Conservation (phyloP, 2,888 invertebrate species). For the Sphaerophoria rueppellii region DNA sequence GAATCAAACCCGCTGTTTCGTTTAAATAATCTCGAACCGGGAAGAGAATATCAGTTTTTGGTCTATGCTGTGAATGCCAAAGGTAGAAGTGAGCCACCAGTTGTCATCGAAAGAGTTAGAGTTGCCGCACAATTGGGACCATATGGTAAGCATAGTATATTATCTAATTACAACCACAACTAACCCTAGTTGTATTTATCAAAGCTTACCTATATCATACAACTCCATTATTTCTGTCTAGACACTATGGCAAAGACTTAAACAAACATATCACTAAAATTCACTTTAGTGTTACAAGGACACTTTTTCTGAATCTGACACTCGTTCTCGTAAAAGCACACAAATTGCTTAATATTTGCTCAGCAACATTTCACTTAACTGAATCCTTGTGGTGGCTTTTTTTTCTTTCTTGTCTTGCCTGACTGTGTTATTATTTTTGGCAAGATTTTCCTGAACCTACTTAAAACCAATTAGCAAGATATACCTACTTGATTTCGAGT, state of each 20-base stretch:
- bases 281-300: conserved; percentile 40
- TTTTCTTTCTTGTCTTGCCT: conserved; percentile 4
- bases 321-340: conserved; percentile 7
- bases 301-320: conserved; percentile 2
- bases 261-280: background rate
- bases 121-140: conserved; percentile 82
- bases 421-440: background rate
- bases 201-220: background rate
- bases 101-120: conserved; percentile 85
- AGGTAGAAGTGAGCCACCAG: conserved; percentile 89
- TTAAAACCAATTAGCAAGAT: conserved; percentile 64
- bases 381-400: background rate
- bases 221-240: conserved; percentile 21
- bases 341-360: conserved; percentile 43
- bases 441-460: conserved; percentile 43
- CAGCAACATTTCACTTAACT: conserved; percentile 15
- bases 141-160: conserved; percentile 79
- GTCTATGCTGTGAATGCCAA: conserved; percentile 92
- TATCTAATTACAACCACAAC: background rate
- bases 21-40: conserved; percentile 89
- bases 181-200: background rate
- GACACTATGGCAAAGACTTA: conserved; percentile 14
- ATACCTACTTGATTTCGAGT: conserved; percentile 20
- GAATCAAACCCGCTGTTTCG: conserved; percentile 88
- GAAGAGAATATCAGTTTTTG: conserved; percentile 89